These are phyloP conservation scores for Nymphalis c-album DNA, from an alignment of 2,888 invertebrate genomes.

Conservation along the genomic window DNA sequence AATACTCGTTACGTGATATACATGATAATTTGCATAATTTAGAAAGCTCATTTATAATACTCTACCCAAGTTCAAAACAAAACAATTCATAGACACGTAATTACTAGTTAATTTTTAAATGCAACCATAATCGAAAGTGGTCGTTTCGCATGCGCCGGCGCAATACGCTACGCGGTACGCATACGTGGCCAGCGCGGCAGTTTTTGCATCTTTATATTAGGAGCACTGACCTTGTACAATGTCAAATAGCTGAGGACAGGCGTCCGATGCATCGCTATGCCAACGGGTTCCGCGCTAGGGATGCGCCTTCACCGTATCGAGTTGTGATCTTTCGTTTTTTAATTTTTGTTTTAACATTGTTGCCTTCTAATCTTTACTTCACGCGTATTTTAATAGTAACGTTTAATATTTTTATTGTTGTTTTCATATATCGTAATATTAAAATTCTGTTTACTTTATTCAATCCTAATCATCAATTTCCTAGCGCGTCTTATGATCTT, in stretches of 20 bases:
- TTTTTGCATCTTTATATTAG: slow-evolving; percentile 78
- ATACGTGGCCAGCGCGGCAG: slow-evolving; percentile 29
- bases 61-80: not conserved
- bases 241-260: slow-evolving; percentile 74
- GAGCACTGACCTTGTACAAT: slow-evolving; percentile 81
- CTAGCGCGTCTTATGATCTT: not conserved
- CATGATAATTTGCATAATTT: not conserved
- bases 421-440: not conserved
- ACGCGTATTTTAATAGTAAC: not conserved
- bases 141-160: slow-evolving; percentile 64
- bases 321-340: slow-evolving; percentile 11
- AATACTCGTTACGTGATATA: not conserved
- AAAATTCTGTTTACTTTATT: not conserved
- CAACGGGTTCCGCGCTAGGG: slow-evolving; percentile 44
- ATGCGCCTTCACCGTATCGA: slow-evolving; percentile 43
- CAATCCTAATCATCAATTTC: not conserved
- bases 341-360: not conserved
- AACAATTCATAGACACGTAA: slow-evolving; percentile 8
- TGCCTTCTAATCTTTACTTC: too few relatives aligned
- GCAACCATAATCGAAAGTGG: slow-evolving; percentile 69
- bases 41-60: not conserved
- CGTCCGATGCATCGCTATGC: slow-evolving; percentile 50
- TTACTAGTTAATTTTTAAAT: slow-evolving; percentile 20
- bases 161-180: slow-evolving; percentile 53
- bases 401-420: too few relatives aligned